A percentile compares a stretch with the other conserved stretches of the same genome.
Conservation (phyloP, 2,113 vertebrate genomes). For the Heterochromis multidens region DNA sequence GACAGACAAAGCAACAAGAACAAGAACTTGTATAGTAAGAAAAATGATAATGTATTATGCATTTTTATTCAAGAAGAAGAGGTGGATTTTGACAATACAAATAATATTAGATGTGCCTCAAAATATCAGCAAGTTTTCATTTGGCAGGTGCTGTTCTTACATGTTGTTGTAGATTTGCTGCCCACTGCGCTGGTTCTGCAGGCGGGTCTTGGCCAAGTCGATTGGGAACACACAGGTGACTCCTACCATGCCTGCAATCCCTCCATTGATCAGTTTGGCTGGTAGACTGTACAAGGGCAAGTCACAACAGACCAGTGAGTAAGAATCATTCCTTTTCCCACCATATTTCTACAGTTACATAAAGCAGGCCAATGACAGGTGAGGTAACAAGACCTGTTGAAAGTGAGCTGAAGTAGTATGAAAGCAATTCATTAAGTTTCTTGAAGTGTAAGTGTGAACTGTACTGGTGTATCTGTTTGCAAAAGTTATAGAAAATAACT, state of each 20-base stretch:
- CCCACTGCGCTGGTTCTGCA: slow-evolving; percentile 82
- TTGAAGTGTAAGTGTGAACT: not conserved
- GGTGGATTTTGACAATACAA: not conserved
- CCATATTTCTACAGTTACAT: not conserved
- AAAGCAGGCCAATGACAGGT: not conserved
- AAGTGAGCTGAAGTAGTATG: not conserved
- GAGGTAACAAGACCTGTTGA: not conserved
- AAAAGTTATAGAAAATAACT: slow-evolving; percentile 9
- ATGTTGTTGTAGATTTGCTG: slow-evolving; percentile 81
- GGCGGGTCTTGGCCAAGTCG: slow-evolving; percentile 82
- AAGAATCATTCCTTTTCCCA: not conserved
- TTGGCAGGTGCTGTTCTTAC: slow-evolving; percentile 49
- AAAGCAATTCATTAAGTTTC: not conserved
- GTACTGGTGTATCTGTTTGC: not conserved
- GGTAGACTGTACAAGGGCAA: slow-evolving; percentile 71
- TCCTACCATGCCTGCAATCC: slow-evolving; percentile 82
- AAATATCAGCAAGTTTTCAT: not conserved
- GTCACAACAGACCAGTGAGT: not conserved
- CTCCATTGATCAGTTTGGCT: slow-evolving; percentile 84
- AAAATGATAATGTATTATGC: not conserved
- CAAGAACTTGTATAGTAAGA: not conserved
- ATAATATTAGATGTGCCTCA: not conserved
- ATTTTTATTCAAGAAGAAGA: not conserved
- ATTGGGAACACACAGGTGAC: slow-evolving; percentile 86
- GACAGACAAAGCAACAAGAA: not conserved